Evolutionary conservation across 2,797 vertebrate genomes (phyloP).

Genomic region (Capromys pilorides): DNA sequence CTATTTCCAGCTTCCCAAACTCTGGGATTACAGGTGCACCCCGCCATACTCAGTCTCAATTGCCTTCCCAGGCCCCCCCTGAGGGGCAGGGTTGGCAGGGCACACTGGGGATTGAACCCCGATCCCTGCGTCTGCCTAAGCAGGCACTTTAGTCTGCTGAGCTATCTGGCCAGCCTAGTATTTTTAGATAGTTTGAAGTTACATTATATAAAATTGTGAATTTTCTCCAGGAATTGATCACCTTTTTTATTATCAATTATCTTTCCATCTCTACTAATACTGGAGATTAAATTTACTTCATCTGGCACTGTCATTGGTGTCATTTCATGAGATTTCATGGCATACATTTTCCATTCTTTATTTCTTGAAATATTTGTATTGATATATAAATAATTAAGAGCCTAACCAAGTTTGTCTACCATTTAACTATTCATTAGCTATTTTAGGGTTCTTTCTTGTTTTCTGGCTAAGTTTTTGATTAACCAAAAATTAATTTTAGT

Average conservation of each 20-base stretch:
- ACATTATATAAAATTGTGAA: not conserved
- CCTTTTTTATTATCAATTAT: not conserved
- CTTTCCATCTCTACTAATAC: not conserved
- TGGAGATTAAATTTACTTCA: not conserved
- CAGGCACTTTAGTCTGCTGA: no score
- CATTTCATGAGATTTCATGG: not conserved
- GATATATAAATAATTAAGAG: not conserved
- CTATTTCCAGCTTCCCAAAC: no score
- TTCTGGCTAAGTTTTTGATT: not conserved
- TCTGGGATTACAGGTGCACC: no score
- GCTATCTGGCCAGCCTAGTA: no score
- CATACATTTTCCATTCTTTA: not conserved
- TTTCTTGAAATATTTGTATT: not conserved
- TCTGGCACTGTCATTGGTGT: not conserved
- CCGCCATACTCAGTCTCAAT: no score
- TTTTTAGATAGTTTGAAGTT: constrained; percentile 36
- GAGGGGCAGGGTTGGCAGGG: no score
- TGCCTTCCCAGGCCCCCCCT: no score
- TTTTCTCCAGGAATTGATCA: not conserved
- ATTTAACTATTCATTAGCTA: not conserved
- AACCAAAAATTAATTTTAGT: not conserved
- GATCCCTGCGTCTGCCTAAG: no score
- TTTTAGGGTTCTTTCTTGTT: not conserved
- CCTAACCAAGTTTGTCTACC: not conserved
- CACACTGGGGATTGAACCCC: no score